These are phyloP conservation scores for Tiphia femorata DNA, from an alignment of 2,888 invertebrate species.

Conservation along the genomic window DNA sequence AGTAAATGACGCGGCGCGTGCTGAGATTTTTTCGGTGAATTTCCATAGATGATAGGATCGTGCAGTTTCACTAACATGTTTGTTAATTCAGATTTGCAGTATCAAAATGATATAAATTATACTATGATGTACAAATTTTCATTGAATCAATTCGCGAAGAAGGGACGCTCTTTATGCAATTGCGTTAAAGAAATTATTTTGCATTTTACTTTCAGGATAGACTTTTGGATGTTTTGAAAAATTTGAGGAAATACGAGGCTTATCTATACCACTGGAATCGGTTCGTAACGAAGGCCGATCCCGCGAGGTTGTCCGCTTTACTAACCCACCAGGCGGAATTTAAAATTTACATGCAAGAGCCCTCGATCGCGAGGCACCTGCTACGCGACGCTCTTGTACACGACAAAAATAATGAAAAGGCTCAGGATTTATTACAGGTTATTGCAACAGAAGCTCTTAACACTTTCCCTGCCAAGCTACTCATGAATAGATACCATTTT, in stretches of 20 bases:
- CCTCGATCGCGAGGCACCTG: conserved; percentile 38
- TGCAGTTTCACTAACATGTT: too few species aligned
- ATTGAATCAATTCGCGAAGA: not conserved
- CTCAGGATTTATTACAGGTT: conserved; percentile 41
- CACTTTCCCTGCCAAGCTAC: too few species aligned
- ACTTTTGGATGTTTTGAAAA: conserved; percentile 33
- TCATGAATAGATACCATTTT: too few species aligned
- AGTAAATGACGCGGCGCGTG: too few species aligned
- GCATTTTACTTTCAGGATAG: conserved; percentile 32
- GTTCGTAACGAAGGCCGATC: conserved; percentile 27
- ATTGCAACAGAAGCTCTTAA: not conserved
- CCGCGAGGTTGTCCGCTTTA: conserved; percentile 29
- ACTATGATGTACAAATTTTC: not conserved
- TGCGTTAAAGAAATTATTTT: not conserved
- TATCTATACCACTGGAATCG: conserved; percentile 36
- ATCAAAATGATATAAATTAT: not conserved
- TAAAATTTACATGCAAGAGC: conserved; percentile 40
- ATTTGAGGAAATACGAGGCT: conserved; percentile 38
- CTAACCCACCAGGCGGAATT: conserved; percentile 41
- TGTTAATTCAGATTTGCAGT: not conserved
- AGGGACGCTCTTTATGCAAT: too few species aligned
- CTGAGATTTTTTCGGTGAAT: not conserved
- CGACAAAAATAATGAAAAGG: conserved; percentile 26
- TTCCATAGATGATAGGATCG: too few species aligned
- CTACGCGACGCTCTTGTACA: conserved; percentile 39